Evolutionary conservation across 2,797 vertebrate species (phyloP).

Genomic region (Pantherophis vulpinus): DNA sequence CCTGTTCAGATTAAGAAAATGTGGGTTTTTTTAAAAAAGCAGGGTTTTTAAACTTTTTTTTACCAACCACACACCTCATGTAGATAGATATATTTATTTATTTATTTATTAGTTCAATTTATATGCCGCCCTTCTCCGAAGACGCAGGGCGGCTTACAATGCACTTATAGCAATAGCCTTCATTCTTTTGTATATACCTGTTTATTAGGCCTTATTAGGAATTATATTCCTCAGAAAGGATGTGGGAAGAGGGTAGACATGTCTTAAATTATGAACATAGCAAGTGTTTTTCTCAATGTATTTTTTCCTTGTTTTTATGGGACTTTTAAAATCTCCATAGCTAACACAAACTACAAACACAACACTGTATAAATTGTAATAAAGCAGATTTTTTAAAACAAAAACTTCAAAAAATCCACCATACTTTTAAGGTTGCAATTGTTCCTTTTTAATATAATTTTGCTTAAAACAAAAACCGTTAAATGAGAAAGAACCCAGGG

Average conservation of each 20-base stretch:
- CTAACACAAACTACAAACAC: constrained; percentile 84
- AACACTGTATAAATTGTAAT: constrained; percentile 82
- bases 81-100: not conserved
- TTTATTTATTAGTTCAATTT: too few species aligned
- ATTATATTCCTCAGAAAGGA: constrained; percentile 29
- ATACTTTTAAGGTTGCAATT: constrained; percentile 81
- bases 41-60: not conserved
- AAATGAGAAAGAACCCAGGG: constrained; percentile 37
- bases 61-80: not conserved
- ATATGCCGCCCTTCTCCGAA: too few species aligned
- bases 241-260: not conserved
- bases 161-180: too few species aligned
- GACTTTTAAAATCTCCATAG: constrained; percentile 76
- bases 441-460: constrained; percentile 76
- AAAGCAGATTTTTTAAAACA: constrained; percentile 56
- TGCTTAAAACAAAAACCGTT: constrained; percentile 32
- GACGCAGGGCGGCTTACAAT: too few species aligned
- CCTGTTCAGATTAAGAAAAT: constrained; percentile 23
- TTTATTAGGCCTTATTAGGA: too few species aligned
- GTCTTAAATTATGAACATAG: not conserved
- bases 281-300: constrained; percentile 1
- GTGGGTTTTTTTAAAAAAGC: not conserved
- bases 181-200: too few species aligned
- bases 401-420: constrained; percentile 59
- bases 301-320: constrained; percentile 61